Evolutionary conservation across 1,140 invertebrate species (phyloP).

Genomic region (Saxidomus purpurata): DNA sequence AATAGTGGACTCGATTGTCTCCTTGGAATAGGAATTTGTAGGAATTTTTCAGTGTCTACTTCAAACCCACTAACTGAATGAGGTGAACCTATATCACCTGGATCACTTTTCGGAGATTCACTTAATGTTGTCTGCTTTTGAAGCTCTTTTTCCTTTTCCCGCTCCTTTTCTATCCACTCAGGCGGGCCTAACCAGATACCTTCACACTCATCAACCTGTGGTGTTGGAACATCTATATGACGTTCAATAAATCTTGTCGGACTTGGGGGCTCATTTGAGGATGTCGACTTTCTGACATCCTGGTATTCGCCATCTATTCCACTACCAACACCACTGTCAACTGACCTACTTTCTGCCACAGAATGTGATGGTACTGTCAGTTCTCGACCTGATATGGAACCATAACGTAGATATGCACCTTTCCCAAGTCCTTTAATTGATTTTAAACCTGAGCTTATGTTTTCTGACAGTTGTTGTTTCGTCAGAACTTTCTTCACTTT

Average conservation of each 20-base stretch:
- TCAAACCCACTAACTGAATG: constrained; percentile 27
- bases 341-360: constrained; percentile 73
- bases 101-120: constrained; percentile 62
- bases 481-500: constrained; percentile 84
- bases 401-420: constrained; percentile 69
- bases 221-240: constrained; percentile 63
- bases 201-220: constrained; percentile 65
- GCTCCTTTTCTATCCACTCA: constrained; percentile 81
- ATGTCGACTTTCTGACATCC: constrained; percentile 76
- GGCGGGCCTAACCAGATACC: constrained; percentile 83
- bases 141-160: constrained; percentile 74
- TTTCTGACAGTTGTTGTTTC: constrained; percentile 79
- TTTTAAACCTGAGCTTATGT: constrained; percentile 78
- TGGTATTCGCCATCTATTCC: constrained; percentile 74
- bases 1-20: constrained; percentile 82
- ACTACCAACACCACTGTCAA: constrained; percentile 80
- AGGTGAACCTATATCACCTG: constrained; percentile 41
- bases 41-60: constrained; percentile 69
- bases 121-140: constrained; percentile 66
- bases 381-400: constrained; percentile 70
- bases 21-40: constrained; percentile 75
- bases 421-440: constrained; percentile 76
- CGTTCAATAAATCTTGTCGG: constrained; percentile 71
- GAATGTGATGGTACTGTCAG: constrained; percentile 72
- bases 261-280: constrained; percentile 79